phyloP scores from a whole-genome alignment of 53 echinoderm and acorn worm species.

The Luidia sarsii region DNA sequence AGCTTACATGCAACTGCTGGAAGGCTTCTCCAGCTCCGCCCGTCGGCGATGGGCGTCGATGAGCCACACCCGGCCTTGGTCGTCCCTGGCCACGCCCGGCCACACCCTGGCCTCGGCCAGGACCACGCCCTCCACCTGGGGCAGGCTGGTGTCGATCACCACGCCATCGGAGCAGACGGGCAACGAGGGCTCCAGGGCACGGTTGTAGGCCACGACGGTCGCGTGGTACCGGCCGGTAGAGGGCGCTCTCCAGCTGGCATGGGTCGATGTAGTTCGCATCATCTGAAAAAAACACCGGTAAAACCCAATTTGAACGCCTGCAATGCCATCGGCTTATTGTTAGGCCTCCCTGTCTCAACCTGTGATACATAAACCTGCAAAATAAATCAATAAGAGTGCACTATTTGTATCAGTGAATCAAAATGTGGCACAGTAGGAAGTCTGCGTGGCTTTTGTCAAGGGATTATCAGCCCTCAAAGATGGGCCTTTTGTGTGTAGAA shows the following conservation, averaged over 20 bases:
- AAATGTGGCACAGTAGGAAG: too few relatives aligned
- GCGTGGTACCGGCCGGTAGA: constrained; percentile 23
- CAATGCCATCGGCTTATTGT: too few relatives aligned
- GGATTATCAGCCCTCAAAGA: too few relatives aligned
- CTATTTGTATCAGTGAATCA: too few relatives aligned
- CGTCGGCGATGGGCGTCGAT: not conserved
- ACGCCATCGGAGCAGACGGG: constrained; percentile 60
- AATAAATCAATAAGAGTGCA: too few relatives aligned
- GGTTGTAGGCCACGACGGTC: constrained; percentile 50
- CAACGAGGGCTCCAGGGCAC: constrained; percentile 44
- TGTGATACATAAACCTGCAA: too few relatives aligned
- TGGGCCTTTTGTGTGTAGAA: too few relatives aligned
- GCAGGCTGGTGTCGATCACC: constrained; percentile 31
- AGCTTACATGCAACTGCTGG: constrained; percentile 47
- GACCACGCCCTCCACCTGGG: not conserved
- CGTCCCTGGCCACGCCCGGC: constrained; percentile 39
- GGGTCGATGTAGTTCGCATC: constrained; percentile 16
- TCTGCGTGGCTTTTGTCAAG: too few relatives aligned
- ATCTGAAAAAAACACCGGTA: not conserved
- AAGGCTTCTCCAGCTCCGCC: not conserved
- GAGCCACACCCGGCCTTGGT: constrained; percentile 20
- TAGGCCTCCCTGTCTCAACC: too few relatives aligned
- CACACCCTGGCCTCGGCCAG: constrained; percentile 3
- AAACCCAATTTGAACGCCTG: too few relatives aligned
- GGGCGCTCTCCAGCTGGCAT: constrained; percentile 43